These are phyloP conservation scores for Orussus abietinus DNA, from an alignment of 1,140 invertebrate species.

Conservation along the genomic window DNA sequence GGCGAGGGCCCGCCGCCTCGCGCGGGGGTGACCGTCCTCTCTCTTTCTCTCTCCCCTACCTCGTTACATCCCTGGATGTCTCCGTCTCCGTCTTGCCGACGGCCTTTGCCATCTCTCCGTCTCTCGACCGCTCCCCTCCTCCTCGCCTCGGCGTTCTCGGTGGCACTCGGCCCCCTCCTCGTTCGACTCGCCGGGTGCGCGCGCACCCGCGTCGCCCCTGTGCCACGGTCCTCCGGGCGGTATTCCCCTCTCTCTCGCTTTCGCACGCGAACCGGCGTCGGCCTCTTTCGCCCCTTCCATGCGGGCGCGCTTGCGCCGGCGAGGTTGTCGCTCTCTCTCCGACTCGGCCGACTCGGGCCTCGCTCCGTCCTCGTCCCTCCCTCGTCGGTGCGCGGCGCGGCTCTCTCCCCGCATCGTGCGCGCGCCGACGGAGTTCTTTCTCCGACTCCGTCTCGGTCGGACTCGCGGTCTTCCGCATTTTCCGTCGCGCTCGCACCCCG, in stretches of 20 bases:
- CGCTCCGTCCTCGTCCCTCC: slow-evolving; percentile 2
- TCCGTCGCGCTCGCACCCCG: slow-evolving; percentile 7
- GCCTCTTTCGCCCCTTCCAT: slow-evolving; percentile 1
- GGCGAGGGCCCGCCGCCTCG: background rate
- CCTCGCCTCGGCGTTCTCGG: no score
- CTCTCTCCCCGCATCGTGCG: background rate
- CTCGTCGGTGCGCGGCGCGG: background rate
- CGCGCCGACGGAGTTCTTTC: background rate
- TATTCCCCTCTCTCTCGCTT: slow-evolving; percentile 7
- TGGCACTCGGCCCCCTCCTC: background rate
- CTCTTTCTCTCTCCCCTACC: background rate
- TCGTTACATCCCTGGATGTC: no score
- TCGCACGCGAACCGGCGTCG: slow-evolving; percentile 5
- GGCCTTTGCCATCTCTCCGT: background rate
- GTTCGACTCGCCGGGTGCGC: no score
- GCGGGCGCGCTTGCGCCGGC: slow-evolving; percentile 3
- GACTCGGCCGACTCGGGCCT: no score
- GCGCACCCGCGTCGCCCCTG: no score
- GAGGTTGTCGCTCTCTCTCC: no score
- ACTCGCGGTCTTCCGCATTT: background rate
- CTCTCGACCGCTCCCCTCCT: slow-evolving; percentile 1
- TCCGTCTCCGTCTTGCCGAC: background rate
- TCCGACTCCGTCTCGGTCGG: slow-evolving; percentile 11
- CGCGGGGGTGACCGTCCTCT: slow-evolving; percentile 14
- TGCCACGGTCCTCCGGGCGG: no score